Evolutionary conservation across 2,797 vertebrate genomes (phyloP).

Genomic region (Microctenopoma lineatum): DNA sequence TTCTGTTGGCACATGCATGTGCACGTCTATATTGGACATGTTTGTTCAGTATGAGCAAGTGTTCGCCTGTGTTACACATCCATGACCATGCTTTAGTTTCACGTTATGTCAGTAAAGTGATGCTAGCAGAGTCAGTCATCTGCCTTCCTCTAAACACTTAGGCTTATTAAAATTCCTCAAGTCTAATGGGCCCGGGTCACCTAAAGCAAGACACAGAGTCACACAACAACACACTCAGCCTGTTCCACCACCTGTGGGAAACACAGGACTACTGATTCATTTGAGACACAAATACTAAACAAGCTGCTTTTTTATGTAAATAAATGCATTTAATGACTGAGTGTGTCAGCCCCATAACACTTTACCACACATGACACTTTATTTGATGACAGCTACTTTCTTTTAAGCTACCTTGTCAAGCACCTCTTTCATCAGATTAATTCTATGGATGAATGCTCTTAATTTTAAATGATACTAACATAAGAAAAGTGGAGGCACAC

Average conservation of each 20-base stretch:
- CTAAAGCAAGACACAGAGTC: constrained; percentile 31
- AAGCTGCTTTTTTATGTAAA: constrained; percentile 3
- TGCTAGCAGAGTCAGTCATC: constrained; percentile 64
- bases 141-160: constrained; percentile 72
- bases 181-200: constrained; percentile 73
- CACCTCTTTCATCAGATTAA: no score
- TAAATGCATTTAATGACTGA: neutral
- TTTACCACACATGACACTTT: no score
- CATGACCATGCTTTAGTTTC: constrained; percentile 23
- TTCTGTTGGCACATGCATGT: constrained; percentile 13
- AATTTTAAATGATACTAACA: no score
- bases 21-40: neutral
- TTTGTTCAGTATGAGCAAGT: constrained; percentile 1
- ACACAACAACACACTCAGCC: constrained; percentile 43
- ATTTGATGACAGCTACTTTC: no score
- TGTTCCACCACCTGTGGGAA: constrained; percentile 13
- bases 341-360: no score
- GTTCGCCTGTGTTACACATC: neutral
- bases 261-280: neutral
- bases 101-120: constrained; percentile 43
- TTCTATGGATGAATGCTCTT: no score
- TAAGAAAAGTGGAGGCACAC: no score
- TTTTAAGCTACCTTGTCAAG: no score
- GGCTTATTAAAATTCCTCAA: constrained; percentile 82
- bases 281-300: neutral